Evolutionary conservation across 2,888 invertebrate species (phyloP).

Genomic region (Drosophila limbata): DNA sequence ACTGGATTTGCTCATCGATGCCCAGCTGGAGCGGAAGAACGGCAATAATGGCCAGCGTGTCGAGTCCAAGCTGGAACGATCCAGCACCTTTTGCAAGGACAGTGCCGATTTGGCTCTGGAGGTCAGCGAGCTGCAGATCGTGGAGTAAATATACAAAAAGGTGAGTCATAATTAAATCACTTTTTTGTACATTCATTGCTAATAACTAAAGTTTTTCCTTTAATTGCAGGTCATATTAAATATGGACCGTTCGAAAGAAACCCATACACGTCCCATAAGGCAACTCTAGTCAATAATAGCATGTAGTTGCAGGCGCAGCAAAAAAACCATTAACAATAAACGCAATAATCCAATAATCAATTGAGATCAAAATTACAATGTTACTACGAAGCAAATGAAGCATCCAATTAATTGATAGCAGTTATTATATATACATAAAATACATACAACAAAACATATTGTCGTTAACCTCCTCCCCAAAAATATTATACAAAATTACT

Average conservation of each 20-base stretch:
- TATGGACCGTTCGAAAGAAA: conserved; percentile 55
- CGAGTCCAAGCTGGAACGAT: conserved; percentile 84
- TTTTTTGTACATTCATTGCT: neutral
- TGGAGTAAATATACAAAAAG: conserved; percentile 75
- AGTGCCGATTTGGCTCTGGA: conserved; percentile 82
- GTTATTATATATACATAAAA: conserved; percentile 41
- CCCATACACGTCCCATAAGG: conserved; percentile 79
- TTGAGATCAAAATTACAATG: conserved; percentile 41
- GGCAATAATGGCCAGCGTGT: conserved; percentile 50
- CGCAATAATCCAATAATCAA: conserved; percentile 37
- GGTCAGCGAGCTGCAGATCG: conserved; percentile 83
- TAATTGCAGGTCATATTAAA: conserved; percentile 65
- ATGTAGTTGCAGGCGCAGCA: conserved; percentile 74
- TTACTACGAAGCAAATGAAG: conserved; percentile 51
- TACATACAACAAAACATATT: conserved; percentile 29
- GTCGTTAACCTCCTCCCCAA: conserved; percentile 40
- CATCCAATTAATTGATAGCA: conserved; percentile 42
- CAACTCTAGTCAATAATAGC: conserved; percentile 84
- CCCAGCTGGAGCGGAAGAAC: conserved; percentile 38
- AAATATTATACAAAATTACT: conserved; percentile 29
- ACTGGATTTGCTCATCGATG: conserved; percentile 82
- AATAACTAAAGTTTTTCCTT: neutral
- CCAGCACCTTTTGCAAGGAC: conserved; percentile 86
- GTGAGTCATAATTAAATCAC: neutral
- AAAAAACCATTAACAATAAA: conserved; percentile 60